Evolutionary conservation across 2,797 vertebrate genomes (phyloP).

Genomic region (Sebastes steindachneri): DNA sequence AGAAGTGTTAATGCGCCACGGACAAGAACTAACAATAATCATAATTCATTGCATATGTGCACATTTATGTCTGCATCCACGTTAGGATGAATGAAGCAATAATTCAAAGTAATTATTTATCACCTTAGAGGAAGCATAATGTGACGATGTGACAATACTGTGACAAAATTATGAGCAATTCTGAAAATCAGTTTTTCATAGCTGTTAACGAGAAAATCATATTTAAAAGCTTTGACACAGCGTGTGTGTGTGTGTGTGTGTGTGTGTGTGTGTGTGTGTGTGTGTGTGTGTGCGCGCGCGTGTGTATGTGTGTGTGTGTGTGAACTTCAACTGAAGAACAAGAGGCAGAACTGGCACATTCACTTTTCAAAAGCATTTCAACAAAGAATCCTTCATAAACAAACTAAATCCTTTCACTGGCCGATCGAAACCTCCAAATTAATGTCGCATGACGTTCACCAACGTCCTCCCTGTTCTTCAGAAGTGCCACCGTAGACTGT

Average conservation of each 20-base stretch:
- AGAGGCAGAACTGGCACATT: constrained; percentile 21
- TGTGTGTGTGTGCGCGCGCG: background rate
- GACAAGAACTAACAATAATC: background rate
- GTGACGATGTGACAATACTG: background rate
- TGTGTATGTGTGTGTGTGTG: background rate
- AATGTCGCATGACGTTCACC: background rate
- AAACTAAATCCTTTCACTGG: background rate
- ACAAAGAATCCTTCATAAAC: background rate
- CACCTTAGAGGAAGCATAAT: background rate
- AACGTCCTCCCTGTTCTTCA: background rate
- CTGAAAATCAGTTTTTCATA: background rate
- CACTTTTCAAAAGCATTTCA: background rate
- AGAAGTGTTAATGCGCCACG: background rate
- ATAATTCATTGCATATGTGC: background rate
- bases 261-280: background rate
- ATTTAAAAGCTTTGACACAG: background rate
- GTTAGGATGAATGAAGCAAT: background rate
- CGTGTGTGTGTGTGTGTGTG: background rate
- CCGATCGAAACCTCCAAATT: background rate
- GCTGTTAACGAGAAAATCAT: background rate
- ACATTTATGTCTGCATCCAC: background rate
- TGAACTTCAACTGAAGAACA: background rate
- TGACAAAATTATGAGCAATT: background rate
- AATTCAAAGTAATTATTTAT: background rate
- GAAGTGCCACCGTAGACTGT: background rate